phyloP scores from a whole-genome alignment of 2,113 vertebrate genomes.

The Numenius arquata region DNA sequence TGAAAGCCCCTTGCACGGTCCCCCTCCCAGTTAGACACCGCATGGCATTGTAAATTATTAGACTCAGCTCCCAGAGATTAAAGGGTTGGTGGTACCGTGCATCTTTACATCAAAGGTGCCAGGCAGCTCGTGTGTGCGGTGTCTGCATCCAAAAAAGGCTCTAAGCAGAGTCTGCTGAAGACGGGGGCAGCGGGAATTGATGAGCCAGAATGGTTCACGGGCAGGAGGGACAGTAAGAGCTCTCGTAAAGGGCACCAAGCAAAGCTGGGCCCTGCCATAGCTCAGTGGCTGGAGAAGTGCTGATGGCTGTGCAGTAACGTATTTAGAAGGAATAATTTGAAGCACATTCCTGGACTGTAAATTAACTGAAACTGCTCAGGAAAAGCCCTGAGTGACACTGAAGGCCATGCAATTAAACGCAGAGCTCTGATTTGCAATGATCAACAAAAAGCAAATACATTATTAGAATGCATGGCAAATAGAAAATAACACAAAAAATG shows the following conservation, averaged over 20 bases:
- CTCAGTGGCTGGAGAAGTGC: neutral
- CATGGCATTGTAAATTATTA: neutral
- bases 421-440: neutral
- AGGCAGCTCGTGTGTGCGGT: neutral
- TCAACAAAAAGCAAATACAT: neutral
- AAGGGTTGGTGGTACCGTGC: neutral
- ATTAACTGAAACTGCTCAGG: constrained; percentile 1
- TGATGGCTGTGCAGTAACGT: neutral
- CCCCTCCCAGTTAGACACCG: neutral
- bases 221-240: neutral
- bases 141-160: neutral
- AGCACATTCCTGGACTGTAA: neutral
- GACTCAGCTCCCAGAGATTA: neutral
- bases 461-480: neutral
- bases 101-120: neutral
- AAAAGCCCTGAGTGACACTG: constrained; percentile 1
- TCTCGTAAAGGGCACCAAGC: neutral
- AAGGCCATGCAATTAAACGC: constrained; percentile 7
- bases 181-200: neutral
- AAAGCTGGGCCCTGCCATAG: neutral
- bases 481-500: neutral
- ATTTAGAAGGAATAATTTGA: neutral
- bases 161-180: neutral
- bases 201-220: neutral
- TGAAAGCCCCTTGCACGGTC: neutral